A percentile compares a stretch with the other conserved stretches of the same genome.
Evolutionary conservation across 2,113 vertebrate genomes (phyloP).

Genomic region (Triplophysa siluroides): DNA sequence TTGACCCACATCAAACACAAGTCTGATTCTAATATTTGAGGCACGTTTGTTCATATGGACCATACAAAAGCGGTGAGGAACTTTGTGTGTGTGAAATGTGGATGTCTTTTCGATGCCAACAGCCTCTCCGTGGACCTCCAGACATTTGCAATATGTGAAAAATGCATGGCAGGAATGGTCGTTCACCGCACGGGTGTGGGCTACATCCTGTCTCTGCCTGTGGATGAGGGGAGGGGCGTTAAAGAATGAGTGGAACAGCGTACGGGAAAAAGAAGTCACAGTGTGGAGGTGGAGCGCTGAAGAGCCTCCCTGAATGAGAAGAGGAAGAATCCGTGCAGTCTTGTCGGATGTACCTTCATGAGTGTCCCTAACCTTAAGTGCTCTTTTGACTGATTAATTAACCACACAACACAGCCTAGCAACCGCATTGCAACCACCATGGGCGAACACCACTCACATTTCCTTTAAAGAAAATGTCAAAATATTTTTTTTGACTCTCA

Average conservation of each 20-base stretch:
- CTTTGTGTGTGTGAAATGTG: constrained; percentile 35
- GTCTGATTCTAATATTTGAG: constrained; percentile 30
- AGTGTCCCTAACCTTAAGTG: neutral
- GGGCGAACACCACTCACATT: neutral
- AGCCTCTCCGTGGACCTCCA: constrained; percentile 57
- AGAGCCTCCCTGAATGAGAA: neutral
- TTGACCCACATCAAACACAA: neutral
- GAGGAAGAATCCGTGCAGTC: neutral
- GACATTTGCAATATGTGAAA: constrained; percentile 69
- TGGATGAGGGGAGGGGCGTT: constrained; percentile 36
- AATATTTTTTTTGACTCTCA: neutral
- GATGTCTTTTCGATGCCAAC: constrained; percentile 49
- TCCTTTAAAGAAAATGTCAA: neutral
- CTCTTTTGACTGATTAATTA: no score
- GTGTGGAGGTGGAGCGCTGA: neutral
- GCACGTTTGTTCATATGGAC: constrained; percentile 46
- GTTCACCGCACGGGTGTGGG: constrained; percentile 68
- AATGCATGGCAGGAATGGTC: constrained; percentile 64
- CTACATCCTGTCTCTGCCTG: constrained; percentile 67
- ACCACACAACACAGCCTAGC: neutral
- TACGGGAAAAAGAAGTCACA: constrained; percentile 23
- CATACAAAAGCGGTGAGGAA: constrained; percentile 59
- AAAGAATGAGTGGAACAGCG: constrained; percentile 4
- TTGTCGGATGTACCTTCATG: constrained; percentile 1
- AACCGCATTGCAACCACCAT: neutral